Evolutionary conservation across 2,797 vertebrate species (phyloP).

Genomic region (Hephaestus fuliginosus): DNA sequence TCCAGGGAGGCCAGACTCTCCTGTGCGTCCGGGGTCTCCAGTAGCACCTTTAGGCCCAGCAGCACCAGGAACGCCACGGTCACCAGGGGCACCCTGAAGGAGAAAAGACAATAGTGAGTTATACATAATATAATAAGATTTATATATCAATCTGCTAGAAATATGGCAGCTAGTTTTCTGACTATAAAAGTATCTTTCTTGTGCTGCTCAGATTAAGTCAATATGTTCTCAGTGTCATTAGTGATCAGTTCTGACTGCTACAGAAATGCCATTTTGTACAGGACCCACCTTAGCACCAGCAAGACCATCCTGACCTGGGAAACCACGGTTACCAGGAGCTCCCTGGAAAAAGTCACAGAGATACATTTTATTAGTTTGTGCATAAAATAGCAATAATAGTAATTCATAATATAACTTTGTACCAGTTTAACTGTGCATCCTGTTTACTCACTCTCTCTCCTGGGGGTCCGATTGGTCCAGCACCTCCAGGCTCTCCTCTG

Average conservation of each 20-base stretch:
- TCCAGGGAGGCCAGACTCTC: constrained; percentile 95
- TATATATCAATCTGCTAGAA: not conserved
- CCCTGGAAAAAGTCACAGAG: constrained; percentile 84
- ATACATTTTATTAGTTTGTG: constrained; percentile 33
- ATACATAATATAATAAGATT: not conserved
- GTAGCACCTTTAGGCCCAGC: constrained; percentile 91
- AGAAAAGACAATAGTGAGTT: not conserved
- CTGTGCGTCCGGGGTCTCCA: constrained; percentile 94
- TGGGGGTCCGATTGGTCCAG: constrained; percentile 92
- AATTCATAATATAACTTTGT: not conserved
- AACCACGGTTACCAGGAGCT: constrained; percentile 96
- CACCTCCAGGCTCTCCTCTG: constrained; percentile 95
- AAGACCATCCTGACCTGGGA: constrained; percentile 97
- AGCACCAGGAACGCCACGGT: constrained; percentile 93
- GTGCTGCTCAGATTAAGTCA: not conserved
- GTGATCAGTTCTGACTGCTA: not conserved
- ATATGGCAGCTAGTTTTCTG: not conserved
- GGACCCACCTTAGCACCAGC: constrained; percentile 94
- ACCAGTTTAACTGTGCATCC: not conserved
- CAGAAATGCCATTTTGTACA: not conserved
- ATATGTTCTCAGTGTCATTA: not conserved
- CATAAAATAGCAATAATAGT: not conserved
- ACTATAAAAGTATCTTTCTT: not conserved
- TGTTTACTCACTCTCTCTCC: constrained; percentile 92
- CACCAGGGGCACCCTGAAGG: constrained; percentile 93